Percentiles rank a stretch among this genome's conserved stretches.
Evolutionary conservation across 2,888 invertebrate species (phyloP).

Genomic region (Panzeria rudis): DNA sequence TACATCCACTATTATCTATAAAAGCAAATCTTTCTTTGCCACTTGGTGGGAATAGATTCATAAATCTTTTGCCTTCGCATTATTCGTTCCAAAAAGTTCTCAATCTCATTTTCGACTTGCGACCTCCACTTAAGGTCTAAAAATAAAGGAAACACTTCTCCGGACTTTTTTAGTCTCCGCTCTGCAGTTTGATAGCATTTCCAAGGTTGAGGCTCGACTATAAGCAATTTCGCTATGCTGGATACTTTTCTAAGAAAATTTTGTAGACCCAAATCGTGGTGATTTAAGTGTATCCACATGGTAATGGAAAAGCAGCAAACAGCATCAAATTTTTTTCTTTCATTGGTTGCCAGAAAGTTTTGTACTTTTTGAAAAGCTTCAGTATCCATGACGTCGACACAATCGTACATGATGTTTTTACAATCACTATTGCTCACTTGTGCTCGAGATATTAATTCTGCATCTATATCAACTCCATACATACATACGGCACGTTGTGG

Average conservation of each 20-base stretch:
- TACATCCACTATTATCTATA: constrained; percentile 83
- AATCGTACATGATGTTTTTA: constrained; percentile 85
- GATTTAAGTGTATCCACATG: constrained; percentile 96
- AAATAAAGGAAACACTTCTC: constrained; percentile 86
- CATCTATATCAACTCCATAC: constrained; percentile 91
- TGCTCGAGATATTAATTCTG: constrained; percentile 88
- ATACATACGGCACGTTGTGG: constrained; percentile 75
- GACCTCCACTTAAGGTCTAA: constrained; percentile 86
- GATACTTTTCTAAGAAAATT: constrained; percentile 87
- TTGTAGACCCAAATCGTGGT: constrained; percentile 89
- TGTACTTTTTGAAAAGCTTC: constrained; percentile 82
- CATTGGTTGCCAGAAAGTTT: constrained; percentile 84
- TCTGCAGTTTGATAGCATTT: constrained; percentile 91
- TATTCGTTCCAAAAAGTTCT: constrained; percentile 84
- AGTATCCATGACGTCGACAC: constrained; percentile 86
- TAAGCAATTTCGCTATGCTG: constrained; percentile 85
- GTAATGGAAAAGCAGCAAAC: constrained; percentile 93
- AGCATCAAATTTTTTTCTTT: constrained; percentile 86
- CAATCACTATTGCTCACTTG: constrained; percentile 84
- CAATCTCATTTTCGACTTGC: constrained; percentile 87
- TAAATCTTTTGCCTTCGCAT: constrained; percentile 85
- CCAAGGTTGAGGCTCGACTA: constrained; percentile 94
- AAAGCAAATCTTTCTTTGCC: constrained; percentile 89
- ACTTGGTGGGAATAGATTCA: constrained; percentile 87
- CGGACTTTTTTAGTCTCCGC: constrained; percentile 87